Evolutionary conservation across 2,113 vertebrate genomes (phyloP).

Genomic region (Lamprologus tigripictilis): DNA sequence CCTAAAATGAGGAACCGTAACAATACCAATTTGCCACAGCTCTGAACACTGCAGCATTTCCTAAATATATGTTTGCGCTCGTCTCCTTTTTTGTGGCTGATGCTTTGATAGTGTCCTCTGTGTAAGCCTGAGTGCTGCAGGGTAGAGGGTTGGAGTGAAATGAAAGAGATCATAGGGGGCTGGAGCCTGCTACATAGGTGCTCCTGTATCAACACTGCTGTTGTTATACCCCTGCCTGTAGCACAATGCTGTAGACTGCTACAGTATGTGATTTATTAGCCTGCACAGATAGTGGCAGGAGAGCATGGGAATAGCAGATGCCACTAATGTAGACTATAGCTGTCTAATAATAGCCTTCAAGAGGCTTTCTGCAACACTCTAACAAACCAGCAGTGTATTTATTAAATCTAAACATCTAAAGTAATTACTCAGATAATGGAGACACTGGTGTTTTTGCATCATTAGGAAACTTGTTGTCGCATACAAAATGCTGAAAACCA

Average conservation of each 20-base stretch:
- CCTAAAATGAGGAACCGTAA: conserved; percentile 32
- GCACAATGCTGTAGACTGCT: conserved; percentile 19
- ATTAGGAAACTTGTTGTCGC: not conserved
- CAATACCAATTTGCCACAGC: conserved; percentile 45
- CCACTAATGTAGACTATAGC: conserved; percentile 33
- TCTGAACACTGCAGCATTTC: conserved; percentile 30
- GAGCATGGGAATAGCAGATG: conserved; percentile 35
- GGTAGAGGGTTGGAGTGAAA: conserved; percentile 43
- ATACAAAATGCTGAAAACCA: not conserved
- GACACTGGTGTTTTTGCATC: not conserved
- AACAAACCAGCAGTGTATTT: not conserved
- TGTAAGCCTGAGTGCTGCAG: conserved; percentile 39
- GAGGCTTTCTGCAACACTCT: not conserved
- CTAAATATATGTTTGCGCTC: conserved; percentile 38
- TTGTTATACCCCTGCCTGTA: conserved; percentile 26
- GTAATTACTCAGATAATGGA: conserved; percentile 3
- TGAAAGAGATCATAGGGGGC: conserved; percentile 42
- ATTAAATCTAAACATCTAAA: conserved; percentile 10
- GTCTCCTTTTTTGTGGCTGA: not conserved
- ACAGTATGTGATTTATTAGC: conserved; percentile 43
- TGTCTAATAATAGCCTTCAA: conserved; percentile 39
- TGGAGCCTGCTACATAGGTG: conserved; percentile 37
- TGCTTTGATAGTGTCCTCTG: conserved; percentile 51
- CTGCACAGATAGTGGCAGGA: conserved; percentile 6
- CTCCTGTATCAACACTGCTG: conserved; percentile 28